These are phyloP conservation scores for Amphiprion percula DNA, from an alignment of 2,113 vertebrate genomes.

Conservation along the genomic window DNA sequence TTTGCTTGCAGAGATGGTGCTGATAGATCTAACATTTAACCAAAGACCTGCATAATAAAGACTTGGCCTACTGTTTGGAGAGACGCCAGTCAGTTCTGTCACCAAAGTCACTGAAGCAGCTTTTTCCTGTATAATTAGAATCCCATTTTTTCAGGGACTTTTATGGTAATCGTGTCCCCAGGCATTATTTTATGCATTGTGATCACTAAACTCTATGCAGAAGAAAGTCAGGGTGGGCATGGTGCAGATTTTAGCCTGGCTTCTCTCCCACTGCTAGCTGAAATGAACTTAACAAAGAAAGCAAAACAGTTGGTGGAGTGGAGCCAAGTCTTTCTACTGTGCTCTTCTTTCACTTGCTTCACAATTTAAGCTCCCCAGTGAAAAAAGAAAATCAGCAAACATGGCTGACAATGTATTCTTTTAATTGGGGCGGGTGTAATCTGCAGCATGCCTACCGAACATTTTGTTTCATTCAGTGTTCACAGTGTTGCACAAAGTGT, in stretches of 20 bases:
- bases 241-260: conserved; percentile 24
- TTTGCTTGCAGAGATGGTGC: conserved; percentile 75
- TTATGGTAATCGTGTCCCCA: conserved; percentile 43
- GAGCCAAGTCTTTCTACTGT: conserved; percentile 55
- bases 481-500: conserved; percentile 21
- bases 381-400: conserved; percentile 62
- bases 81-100: conserved; percentile 48
- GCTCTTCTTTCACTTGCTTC: conserved; percentile 43
- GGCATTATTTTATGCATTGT: conserved; percentile 51
- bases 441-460: conserved; percentile 56
- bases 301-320: conserved; percentile 52
- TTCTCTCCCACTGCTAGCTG: conserved; percentile 14
- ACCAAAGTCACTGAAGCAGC: conserved; percentile 49
- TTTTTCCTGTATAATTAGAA: conserved; percentile 45
- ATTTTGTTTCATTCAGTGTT: conserved; percentile 50
- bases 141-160: conserved; percentile 49
- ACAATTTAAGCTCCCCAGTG: conserved; percentile 51
- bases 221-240: conserved; percentile 41
- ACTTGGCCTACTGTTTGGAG: conserved; percentile 40
- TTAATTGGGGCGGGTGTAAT: conserved; percentile 38
- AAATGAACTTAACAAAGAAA: conserved; percentile 53
- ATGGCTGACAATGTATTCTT: conserved; percentile 53
- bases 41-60: conserved; percentile 62
- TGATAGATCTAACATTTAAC: conserved; percentile 50
- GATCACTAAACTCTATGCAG: conserved; percentile 53